These are phyloP conservation scores for Julus scandinavius DNA, from an alignment of 2,888 invertebrate species.

Conservation along the genomic window DNA sequence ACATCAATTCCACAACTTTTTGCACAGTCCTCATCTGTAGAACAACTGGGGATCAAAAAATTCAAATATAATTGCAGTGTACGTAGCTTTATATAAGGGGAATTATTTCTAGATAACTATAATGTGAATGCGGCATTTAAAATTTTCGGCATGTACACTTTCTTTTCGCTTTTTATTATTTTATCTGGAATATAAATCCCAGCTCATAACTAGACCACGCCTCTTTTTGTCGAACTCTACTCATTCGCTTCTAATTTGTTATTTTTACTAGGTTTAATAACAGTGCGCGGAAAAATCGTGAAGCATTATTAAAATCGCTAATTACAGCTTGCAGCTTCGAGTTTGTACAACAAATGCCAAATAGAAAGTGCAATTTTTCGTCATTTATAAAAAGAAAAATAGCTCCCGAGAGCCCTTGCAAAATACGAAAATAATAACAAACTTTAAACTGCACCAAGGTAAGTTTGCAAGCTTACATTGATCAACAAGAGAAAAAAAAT, in stretches of 20 bases:
- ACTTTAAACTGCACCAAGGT: neutral
- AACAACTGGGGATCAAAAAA: neutral
- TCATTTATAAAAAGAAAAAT: neutral
- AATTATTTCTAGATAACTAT: slow-evolving; percentile 24
- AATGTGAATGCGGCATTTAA: slow-evolving; percentile 22
- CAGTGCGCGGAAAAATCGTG: slow-evolving; percentile 14
- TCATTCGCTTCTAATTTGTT: slow-evolving; percentile 21
- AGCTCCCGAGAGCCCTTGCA: neutral
- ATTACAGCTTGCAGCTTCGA: slow-evolving; percentile 23
- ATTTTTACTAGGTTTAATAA: slow-evolving; percentile 48
- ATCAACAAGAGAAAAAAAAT: neutral
- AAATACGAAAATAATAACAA: neutral
- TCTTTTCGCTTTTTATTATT: slow-evolving; percentile 7
- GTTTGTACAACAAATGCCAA: neutral
- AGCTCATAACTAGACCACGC: slow-evolving; percentile 21
- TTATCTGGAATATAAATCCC: slow-evolving; percentile 5
- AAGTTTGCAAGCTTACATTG: neutral
- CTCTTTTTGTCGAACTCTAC: slow-evolving; percentile 22
- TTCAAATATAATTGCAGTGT: slow-evolving; percentile 22
- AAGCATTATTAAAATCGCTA: slow-evolving; percentile 41
- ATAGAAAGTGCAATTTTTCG: neutral
- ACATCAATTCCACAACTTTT: neutral
- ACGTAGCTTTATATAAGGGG: neutral
- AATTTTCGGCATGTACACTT: slow-evolving; percentile 21
- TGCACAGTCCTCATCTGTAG: neutral